phyloP scores from a whole-genome alignment of 2,888 invertebrate species.

The Sphaerophoria taeniata region DNA sequence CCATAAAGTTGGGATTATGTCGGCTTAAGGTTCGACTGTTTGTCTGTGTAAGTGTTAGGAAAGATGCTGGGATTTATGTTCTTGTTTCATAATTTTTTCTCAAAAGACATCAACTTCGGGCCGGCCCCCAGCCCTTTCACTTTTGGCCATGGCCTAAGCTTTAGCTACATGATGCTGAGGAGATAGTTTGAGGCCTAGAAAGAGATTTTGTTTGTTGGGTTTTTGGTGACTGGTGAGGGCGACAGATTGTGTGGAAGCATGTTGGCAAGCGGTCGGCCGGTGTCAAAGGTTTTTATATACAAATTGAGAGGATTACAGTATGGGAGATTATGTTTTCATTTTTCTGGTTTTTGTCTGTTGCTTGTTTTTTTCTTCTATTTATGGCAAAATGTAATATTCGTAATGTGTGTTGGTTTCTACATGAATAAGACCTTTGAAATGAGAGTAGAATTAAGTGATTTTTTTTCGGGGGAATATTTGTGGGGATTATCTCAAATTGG shows the following conservation, averaged over 20 bases:
- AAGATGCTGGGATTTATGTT: constrained; percentile 56
- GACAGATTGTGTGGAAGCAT: background rate
- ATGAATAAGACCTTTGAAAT: constrained; percentile 23
- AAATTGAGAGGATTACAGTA: constrained; percentile 63
- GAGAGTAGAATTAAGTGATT: constrained; percentile 40
- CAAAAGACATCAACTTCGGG: too few species aligned
- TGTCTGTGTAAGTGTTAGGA: constrained; percentile 11
- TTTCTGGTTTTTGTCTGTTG: constrained; percentile 4
- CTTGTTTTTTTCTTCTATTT: constrained; percentile 17
- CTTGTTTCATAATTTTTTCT: constrained; percentile 63
- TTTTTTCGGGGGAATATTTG: constrained; percentile 26
- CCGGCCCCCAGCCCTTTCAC: constrained; percentile 54
- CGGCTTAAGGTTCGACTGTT: constrained; percentile 52
- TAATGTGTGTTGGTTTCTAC: constrained; percentile 34
- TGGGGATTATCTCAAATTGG: constrained; percentile 44
- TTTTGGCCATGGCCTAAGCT: constrained; percentile 16
- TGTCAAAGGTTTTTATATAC: constrained; percentile 25
- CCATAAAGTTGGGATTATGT: constrained; percentile 71
- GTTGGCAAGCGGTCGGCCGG: background rate
- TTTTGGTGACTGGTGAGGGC: too few species aligned
- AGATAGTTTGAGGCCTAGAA: background rate
- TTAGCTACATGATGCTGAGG: background rate
- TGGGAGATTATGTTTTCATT: constrained; percentile 47
- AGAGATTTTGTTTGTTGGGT: too few species aligned
- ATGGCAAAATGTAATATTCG: constrained; percentile 19